Evolutionary conservation across 2,797 vertebrate species (phyloP), one percentile per base, ranked within the genome.

Genomic region (Myripristis jacobus): DNA sequence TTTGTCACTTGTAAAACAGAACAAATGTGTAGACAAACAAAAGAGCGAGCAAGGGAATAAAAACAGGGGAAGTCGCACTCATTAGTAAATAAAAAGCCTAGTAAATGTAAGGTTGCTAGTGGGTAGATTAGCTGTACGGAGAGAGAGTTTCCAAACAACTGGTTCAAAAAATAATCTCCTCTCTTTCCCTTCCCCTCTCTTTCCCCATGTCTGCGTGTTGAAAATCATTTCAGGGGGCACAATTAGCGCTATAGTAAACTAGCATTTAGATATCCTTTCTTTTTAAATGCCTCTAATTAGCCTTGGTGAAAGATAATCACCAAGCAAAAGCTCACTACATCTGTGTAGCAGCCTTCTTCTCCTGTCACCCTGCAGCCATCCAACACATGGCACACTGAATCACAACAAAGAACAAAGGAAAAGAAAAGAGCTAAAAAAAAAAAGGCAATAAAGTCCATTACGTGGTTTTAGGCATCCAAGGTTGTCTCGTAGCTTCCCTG

Each of bases 261-360:
- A 48, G 38, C 73, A 66, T 83, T 87, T 84, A 75, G 66, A 75
- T 72, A 80, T 68, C 78, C 84, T 70, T 80, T 61, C 73, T 81
- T 83, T 71, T 75, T 66, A 89, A 89, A 88, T 61, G 70, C 41
- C 66, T 86, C 73, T 87, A 85, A 90, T 87, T 87, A 79, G 86
- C 79, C 83, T 81, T 36, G 18, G 77, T 79, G 71, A 80, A 81
- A 71, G 85, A 91, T 88, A 89, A 89, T 87, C 82, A 89, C 70
- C 86, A 83, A 71, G n/a, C 62, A 65, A 84, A 86, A 82, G 74
- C 75, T 69, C 75, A 56, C 47, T 72, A 75, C 85, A 80, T 91
- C 86, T 91, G 87, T 79, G 84, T 75, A 77, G 78, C 76, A 84
- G 52, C 41, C 48, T 22, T 47, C 47, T 13, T 38, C 43, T 53